Evolutionary conservation across 2,113 vertebrate genomes (phyloP).

Genomic region (Platichthys flesus): DNA sequence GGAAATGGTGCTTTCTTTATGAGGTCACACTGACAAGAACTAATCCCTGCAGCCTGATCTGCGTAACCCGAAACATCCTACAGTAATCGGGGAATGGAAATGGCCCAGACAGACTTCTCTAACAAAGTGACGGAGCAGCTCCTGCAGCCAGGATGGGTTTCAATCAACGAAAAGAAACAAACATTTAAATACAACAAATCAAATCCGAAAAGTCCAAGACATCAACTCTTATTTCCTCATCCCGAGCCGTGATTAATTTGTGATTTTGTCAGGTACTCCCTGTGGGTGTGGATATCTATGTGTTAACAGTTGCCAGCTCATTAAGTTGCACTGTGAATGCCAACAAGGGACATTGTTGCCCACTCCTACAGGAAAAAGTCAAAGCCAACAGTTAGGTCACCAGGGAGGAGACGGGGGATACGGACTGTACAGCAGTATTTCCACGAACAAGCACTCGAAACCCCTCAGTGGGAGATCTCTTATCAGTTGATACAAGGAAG

Average conservation of each 20-base stretch:
- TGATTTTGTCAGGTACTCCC: slow-evolving; percentile 1
- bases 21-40: slow-evolving; percentile 66
- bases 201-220: not conserved
- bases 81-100: slow-evolving; percentile 32
- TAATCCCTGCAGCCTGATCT: slow-evolving; percentile 49
- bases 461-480: slow-evolving; percentile 28
- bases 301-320: slow-evolving; percentile 1
- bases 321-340: not conserved
- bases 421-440: slow-evolving; percentile 8
- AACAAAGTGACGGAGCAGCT: slow-evolving; percentile 10
- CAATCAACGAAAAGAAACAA: slow-evolving; percentile 23
- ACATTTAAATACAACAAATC: slow-evolving; percentile 13
- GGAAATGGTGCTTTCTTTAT: slow-evolving; percentile 67
- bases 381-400: slow-evolving; percentile 30
- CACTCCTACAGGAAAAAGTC: slow-evolving; percentile 12
- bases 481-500: slow-evolving; percentile 52
- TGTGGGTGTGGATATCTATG: not conserved
- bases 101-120: slow-evolving; percentile 4
- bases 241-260: not conserved
- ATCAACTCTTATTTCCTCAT: not conserved
- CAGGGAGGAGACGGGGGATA: not conserved
- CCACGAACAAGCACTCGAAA: not conserved
- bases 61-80: slow-evolving; percentile 51
- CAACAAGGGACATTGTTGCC: slow-evolving; percentile 9
- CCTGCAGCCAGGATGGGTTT: slow-evolving; percentile 15